A percentile compares a stretch with the other conserved stretches of the same genome.
Conservation (phyloP, 30 jellyfish, hydroid and myxozoan species). For the Mastigias papua region DNA sequence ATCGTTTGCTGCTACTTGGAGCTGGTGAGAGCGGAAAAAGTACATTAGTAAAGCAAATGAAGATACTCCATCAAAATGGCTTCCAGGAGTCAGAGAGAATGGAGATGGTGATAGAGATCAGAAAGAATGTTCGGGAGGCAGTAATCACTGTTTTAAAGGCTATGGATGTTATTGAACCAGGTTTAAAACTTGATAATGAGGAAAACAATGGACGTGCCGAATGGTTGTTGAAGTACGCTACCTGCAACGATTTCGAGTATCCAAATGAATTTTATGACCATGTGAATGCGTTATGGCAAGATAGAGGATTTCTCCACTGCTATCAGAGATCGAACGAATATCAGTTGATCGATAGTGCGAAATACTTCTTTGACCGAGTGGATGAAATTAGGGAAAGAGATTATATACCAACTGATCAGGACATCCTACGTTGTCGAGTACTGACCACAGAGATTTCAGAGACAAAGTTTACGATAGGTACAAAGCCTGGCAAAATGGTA, state of each 20-base stretch:
- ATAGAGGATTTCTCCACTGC: conserved; percentile 79
- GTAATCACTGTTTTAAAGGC: conserved; percentile 78
- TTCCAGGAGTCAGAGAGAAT: conserved; percentile 80
- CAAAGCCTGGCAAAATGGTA: conserved; percentile 79
- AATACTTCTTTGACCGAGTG: conserved; percentile 81
- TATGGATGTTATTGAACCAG: conserved; percentile 69
- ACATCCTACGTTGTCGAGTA: conserved; percentile 91
- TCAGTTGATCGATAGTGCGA: conserved; percentile 93
- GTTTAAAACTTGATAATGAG: conserved; percentile 36
- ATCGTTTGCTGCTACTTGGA: conserved; percentile 89
- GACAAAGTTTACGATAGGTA: conserved; percentile 76
- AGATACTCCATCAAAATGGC: conserved; percentile 88
- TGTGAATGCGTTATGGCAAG: conserved; percentile 76
- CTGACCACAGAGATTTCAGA: conserved; percentile 87
- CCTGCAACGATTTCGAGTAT: conserved; percentile 40
- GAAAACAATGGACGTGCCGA: conserved; percentile 55
- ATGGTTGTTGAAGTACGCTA: conserved; percentile 62
- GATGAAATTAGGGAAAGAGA: conserved; percentile 55
- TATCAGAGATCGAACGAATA: conserved; percentile 83
- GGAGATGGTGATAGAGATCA: conserved; percentile 58
- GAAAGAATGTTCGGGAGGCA: conserved; percentile 85
- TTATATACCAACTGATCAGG: conserved; percentile 91
- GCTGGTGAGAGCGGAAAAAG: conserved; percentile 99
- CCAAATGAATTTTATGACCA: conserved; percentile 77
- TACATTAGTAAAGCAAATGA: conserved; percentile 93